Base-by-base conservation (phyloP, 2,113 vertebrate genomes). In the Sylvietta virens region DNA sequence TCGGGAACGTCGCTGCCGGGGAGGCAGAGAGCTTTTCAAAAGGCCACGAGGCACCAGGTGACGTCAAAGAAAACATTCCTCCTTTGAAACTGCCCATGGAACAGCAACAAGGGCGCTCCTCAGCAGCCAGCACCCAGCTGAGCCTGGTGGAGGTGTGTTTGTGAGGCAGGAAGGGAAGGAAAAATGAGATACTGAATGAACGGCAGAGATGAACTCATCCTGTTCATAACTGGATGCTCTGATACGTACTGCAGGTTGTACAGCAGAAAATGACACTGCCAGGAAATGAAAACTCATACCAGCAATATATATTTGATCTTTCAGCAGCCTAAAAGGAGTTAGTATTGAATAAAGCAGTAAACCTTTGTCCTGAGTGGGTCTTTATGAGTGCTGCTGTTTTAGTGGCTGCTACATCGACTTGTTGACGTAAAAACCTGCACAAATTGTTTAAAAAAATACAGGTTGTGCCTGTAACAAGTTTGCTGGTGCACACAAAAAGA, bases 341-440 rank as follows among this genome's bases (percentile, higher is more conserved):
- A 57, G 24, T 5, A 31, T 57, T 42, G 72, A 86, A 33, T 22
- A 15, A 65, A 27, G 45, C 14, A 61, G 28, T 6, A 17, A 47
- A 10, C 4, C 15, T 69, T n/a, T 4, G 2, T 40, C 19, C n/a
- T 53, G 72, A 56, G n/a, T 39, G 42, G 44, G 5, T 79, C 20
- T 67, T 74, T 66, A 15, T 44, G 70, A 76, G 58, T 4, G 18
- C 9, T 76, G 30, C 37, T 47, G 5, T 28, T 58, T 26, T 15
- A 54, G 74, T 10, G 31, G 37, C 18, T 31, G 19, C 15, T 37
- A 3, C 17, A 21, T 53, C 0, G 0, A 40, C n/a, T 73, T 50
- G 12, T 60, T 67, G 76, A 23, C 1, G 1, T 27, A n/a, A 91
- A 88, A 80, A 28, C 3, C 37, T 45, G 50, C 4, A 19, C 47